Percentiles rank a stretch among this genome's conserved stretches.
Evolutionary conservation across 2,797 vertebrate genomes (phyloP).

Genomic region (Trachops cirrhosus): DNA sequence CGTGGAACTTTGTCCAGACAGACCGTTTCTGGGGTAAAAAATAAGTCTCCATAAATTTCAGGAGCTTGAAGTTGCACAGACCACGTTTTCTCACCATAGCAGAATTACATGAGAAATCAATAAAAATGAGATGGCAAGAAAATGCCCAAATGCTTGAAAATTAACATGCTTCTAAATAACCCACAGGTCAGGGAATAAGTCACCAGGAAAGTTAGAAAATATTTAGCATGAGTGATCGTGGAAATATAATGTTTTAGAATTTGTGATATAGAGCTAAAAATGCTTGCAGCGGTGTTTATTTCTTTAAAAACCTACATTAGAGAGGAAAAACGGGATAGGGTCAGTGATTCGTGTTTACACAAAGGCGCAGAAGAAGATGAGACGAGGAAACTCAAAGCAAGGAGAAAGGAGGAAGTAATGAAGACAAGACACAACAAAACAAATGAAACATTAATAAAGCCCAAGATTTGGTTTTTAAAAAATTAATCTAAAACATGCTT

Average conservation of each 20-base stretch:
- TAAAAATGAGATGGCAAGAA: background rate
- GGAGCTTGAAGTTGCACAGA: background rate
- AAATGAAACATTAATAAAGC: background rate
- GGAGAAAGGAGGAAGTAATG: background rate
- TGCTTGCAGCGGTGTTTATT: background rate
- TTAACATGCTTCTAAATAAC: background rate
- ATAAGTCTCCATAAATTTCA: background rate
- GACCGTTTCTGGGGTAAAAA: background rate
- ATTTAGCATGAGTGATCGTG: background rate
- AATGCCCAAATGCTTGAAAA: background rate
- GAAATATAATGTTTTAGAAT: background rate
- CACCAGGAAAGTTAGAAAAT: background rate
- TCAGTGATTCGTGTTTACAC: background rate
- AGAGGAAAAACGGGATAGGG: background rate
- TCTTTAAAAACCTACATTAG: background rate
- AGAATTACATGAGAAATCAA: background rate
- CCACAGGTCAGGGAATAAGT: background rate
- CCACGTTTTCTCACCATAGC: background rate
- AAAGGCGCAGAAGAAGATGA: background rate
- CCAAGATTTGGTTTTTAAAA: background rate
- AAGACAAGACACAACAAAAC: background rate
- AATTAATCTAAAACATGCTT: background rate
- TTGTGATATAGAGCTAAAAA: background rate
- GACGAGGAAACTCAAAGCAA: background rate
- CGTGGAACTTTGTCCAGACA: accelerated